phyloP scores from a whole-genome alignment of 2,113 vertebrate species.

The Ariopsis seemanni region DNA sequence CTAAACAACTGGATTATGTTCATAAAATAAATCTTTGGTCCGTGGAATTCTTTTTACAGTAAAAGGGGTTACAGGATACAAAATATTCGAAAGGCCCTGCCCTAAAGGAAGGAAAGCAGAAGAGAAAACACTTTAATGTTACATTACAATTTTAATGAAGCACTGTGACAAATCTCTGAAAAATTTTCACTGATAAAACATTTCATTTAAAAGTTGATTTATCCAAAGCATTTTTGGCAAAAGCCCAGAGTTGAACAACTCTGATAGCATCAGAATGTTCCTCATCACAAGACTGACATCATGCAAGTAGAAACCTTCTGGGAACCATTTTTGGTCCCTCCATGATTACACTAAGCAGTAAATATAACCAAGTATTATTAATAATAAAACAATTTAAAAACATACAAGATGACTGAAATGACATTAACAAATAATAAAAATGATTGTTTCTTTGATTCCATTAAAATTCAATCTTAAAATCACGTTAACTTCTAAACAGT shows the following conservation, averaged over 20 bases:
- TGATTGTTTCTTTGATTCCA: background rate
- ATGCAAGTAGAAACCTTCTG: background rate
- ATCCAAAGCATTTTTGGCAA: background rate
- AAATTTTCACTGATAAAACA: background rate
- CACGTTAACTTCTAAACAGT: background rate
- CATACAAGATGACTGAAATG: slow-evolving; percentile 2
- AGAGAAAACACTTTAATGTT: too few relatives aligned
- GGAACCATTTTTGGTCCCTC: background rate
- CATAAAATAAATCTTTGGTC: background rate
- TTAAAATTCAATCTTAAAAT: background rate
- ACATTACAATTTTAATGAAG: background rate
- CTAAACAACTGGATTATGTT: background rate
- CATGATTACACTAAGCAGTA: background rate
- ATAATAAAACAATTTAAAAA: background rate
- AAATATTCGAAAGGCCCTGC: background rate
- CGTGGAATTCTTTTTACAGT: background rate
- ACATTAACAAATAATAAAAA: background rate
- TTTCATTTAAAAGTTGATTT: background rate
- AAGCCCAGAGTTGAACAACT: background rate
- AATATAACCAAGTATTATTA: background rate
- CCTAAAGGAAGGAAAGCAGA: background rate
- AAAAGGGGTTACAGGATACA: background rate
- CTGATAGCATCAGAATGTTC: background rate
- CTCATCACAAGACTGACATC: background rate
- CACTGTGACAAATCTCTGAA: background rate